Evolutionary conservation across 1,140 invertebrate genomes (phyloP).

Genomic region (Drosophila nigrodunni): DNA sequence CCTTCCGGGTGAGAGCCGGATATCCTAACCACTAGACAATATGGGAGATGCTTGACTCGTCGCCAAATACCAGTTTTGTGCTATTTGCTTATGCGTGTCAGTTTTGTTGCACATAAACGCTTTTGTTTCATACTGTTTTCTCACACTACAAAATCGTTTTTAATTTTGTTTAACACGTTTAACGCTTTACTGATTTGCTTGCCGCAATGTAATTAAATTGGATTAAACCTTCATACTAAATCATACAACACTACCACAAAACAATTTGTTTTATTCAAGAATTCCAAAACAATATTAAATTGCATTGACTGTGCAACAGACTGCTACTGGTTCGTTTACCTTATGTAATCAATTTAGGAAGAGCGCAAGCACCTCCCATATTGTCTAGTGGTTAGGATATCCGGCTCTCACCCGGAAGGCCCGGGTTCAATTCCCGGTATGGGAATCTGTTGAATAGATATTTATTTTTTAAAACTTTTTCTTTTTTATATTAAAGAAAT

Average conservation of each 20-base stretch:
- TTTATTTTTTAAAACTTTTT: slow-evolving; percentile 5
- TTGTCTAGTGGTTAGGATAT: slow-evolving; percentile 93
- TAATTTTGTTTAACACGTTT: no score
- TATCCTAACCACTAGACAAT: slow-evolving; percentile 93
- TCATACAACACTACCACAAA: no score
- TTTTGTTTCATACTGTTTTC: no score
- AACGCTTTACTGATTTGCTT: no score
- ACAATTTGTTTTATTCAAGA: no score
- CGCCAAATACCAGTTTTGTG: not conserved
- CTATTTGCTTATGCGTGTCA: no score
- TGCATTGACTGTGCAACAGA: not conserved
- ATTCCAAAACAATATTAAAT: no score
- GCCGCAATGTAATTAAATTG: no score
- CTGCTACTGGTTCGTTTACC: not conserved
- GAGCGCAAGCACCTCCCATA: slow-evolving; percentile 84
- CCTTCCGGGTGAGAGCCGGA: slow-evolving; percentile 93
- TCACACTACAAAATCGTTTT: no score
- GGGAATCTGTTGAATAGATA: slow-evolving; percentile 85
- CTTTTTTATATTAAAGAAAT: not conserved
- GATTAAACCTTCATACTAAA: no score
- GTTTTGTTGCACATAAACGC: no score
- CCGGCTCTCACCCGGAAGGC: slow-evolving; percentile 93
- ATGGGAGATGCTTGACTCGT: slow-evolving; percentile 82
- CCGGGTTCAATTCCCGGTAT: slow-evolving; percentile 94
- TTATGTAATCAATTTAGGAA: no score